phyloP scores from a whole-genome alignment of 2,113 vertebrate genomes.

The Pogonocichla stellata region DNA sequence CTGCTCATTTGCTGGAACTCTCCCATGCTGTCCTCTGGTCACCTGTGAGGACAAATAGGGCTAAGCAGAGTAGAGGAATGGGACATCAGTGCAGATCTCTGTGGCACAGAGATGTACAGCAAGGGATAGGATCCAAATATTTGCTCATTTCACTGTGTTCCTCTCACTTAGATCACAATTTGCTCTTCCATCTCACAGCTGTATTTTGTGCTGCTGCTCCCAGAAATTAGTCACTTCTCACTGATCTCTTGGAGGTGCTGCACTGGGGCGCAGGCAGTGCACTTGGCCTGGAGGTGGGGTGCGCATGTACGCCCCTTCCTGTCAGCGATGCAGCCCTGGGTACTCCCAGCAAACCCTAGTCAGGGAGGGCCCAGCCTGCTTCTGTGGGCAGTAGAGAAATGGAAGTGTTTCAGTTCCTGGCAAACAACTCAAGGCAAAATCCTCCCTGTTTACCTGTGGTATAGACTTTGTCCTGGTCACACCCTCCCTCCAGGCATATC shows the following conservation, averaged over 20 bases:
- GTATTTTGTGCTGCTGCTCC: neutral
- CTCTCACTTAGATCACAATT: neutral
- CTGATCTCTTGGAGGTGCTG: neutral
- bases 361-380: neutral
- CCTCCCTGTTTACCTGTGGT: neutral
- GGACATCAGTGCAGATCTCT: neutral
- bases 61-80: neutral
- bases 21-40: neutral
- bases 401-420: neutral
- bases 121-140: neutral
- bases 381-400: rapidly evolving
- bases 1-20: neutral
- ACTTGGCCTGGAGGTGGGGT: neutral
- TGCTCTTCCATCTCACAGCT: neutral
- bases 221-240: neutral
- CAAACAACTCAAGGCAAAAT: neutral
- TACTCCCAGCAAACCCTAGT: neutral
- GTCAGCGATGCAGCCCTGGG: neutral
- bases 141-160: neutral
- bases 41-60: neutral
- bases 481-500: neutral
- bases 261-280: neutral
- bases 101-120: neutral
- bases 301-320: neutral
- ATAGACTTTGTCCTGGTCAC: neutral